Conservation (phyloP, 2,797 vertebrate species). For the Etheostoma perlongum region DNA sequence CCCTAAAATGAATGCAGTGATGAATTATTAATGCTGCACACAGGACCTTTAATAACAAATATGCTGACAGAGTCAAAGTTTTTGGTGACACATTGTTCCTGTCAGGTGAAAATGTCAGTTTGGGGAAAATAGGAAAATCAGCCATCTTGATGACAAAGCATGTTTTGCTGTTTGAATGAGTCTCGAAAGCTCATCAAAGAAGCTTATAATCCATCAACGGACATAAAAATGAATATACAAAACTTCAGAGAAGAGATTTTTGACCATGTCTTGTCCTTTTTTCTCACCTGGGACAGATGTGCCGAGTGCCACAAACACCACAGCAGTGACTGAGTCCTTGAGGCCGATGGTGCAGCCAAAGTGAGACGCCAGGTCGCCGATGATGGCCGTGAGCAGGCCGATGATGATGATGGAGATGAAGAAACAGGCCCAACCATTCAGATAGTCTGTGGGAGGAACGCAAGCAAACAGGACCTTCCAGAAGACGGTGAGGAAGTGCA, state of each 20-base stretch:
- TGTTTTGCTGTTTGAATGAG: slow-evolving; percentile 16
- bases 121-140: slow-evolving; percentile 50
- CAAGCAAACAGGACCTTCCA: slow-evolving; percentile 99
- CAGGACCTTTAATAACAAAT: slow-evolving; percentile 59
- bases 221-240: not conserved
- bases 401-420: slow-evolving; percentile 93
- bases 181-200: slow-evolving; percentile 9
- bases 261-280: not conserved
- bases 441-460: slow-evolving; percentile 96
- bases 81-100: slow-evolving; percentile 43
- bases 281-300: slow-evolving; percentile 94
- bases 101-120: slow-evolving; percentile 51
- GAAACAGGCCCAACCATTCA: slow-evolving; percentile 98
- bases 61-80: slow-evolving; percentile 43
- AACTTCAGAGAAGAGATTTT: not conserved
- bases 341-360: slow-evolving; percentile 98
- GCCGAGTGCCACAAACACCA: slow-evolving; percentile 96
- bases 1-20: slow-evolving; percentile 7
- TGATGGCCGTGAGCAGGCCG: slow-evolving; percentile 94
- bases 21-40: slow-evolving; percentile 55
- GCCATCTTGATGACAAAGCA: slow-evolving; percentile 52
- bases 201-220: slow-evolving; percentile 15
- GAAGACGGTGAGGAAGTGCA: slow-evolving; percentile 99
- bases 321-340: slow-evolving; percentile 97
- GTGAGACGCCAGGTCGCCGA: slow-evolving; percentile 96